phyloP scores from a whole-genome alignment of 2,888 invertebrate genomes.

The Lasioglossum calceatum region DNA sequence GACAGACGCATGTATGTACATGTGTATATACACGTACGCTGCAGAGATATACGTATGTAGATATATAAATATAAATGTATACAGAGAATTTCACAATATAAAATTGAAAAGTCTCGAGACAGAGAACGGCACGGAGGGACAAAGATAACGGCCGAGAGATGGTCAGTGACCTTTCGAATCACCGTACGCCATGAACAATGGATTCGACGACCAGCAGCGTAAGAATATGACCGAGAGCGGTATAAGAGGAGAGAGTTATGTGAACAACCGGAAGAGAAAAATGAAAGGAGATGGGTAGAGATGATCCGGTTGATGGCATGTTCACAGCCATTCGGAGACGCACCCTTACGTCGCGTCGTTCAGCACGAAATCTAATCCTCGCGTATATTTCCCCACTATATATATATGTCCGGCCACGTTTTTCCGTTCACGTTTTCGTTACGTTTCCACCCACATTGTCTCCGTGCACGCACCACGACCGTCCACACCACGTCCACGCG shows the following conservation, averaged over 20 bases:
- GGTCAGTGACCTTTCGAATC: neutral
- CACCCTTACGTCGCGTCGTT: constrained; percentile 63
- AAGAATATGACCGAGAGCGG: constrained; percentile 8
- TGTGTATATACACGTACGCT: constrained; percentile 57
- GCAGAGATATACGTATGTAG: constrained; percentile 66
- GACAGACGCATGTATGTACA: constrained; percentile 60
- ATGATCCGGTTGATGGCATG: constrained; percentile 27
- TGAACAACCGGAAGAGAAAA: constrained; percentile 6
- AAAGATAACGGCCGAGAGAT: constrained; percentile 21
- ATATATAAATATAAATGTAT: constrained; percentile 67
- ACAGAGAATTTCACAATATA: constrained; percentile 39
- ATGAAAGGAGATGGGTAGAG: neutral
- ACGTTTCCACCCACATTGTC: constrained; percentile 38
- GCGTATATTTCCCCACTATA: constrained; percentile 18
- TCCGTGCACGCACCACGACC: constrained; percentile 36
- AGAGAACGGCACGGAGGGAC: constrained; percentile 31
- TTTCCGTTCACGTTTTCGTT: constrained; percentile 36
- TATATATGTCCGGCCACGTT: neutral
- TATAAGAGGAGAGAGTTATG: constrained; percentile 5
- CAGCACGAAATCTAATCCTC: constrained; percentile 28
- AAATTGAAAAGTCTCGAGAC: constrained; percentile 46
- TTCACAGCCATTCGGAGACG: constrained; percentile 63
- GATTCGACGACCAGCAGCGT: constrained; percentile 17
- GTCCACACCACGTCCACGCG: constrained; percentile 32
- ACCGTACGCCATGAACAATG: constrained; percentile 21